Evolutionary conservation across 2,113 vertebrate genomes (phyloP).

Genomic region (Pteronura brasiliensis): DNA sequence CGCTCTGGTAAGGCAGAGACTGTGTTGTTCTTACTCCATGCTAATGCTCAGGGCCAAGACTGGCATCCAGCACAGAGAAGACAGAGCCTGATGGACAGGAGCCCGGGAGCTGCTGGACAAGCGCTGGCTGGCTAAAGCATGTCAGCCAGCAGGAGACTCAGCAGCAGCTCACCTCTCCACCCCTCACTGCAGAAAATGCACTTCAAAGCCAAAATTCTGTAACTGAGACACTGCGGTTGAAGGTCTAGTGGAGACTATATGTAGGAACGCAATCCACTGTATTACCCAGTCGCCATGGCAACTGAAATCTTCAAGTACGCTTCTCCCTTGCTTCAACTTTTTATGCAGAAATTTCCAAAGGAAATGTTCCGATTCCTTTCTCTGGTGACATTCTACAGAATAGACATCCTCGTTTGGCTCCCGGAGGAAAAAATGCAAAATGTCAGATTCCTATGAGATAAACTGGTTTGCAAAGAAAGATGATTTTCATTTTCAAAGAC

Average conservation of each 20-base stretch:
- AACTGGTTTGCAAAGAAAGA: not conserved
- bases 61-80: not conserved
- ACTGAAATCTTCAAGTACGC: not conserved
- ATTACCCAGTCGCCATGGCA: constrained; percentile 5
- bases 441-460: not conserved
- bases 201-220: not conserved
- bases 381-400: constrained; percentile 7
- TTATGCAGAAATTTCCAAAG: not conserved
- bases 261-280: fast-evolving
- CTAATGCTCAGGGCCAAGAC: not conserved
- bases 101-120: not conserved
- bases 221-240: not conserved
- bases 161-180: not conserved
- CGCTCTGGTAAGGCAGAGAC: not conserved
- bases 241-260: not conserved
- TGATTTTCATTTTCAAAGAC: not conserved
- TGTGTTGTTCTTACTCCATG: not conserved
- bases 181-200: not conserved
- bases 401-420: not conserved
- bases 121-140: not conserved
- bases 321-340: not conserved
- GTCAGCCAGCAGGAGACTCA: not conserved
- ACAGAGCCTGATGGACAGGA: not conserved
- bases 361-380: not conserved
- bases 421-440: not conserved